Conservation (phyloP, 2,113 vertebrate genomes). For the Neoarius graeffei region DNA sequence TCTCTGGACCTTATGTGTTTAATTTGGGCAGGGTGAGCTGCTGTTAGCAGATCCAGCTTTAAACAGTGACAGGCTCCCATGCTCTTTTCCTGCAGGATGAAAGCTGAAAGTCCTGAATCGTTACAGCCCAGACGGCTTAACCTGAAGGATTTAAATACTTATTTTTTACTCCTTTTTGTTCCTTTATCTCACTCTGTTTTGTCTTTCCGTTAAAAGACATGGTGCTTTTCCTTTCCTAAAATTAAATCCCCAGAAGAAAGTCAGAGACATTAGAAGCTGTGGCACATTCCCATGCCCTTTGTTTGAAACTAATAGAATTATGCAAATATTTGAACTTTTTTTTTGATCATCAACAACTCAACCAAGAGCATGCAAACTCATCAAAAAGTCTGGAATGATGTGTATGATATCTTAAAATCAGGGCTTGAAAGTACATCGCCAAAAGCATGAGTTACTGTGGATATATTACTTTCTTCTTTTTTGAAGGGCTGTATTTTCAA, state of each 20-base stretch:
- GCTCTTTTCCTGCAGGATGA: conserved; percentile 67
- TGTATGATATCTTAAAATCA: background rate
- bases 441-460: background rate
- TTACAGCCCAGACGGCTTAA: conserved; percentile 62
- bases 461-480: background rate
- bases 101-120: conserved; percentile 61
- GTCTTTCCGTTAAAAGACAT: conserved; percentile 37
- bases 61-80: conserved; percentile 56
- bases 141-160: conserved; percentile 65
- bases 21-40: conserved; percentile 52
- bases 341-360: background rate
- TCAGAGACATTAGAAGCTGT: background rate
- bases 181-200: conserved; percentile 46
- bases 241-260: background rate
- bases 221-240: conserved; percentile 4
- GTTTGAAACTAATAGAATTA: background rate
- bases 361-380: background rate
- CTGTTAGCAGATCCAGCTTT: conserved; percentile 58
- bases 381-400: background rate
- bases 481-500: background rate
- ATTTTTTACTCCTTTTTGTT: conserved; percentile 56
- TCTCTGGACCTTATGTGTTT: conserved; percentile 44
- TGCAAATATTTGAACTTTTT: background rate
- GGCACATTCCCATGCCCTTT: conserved; percentile 31
- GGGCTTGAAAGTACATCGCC: background rate